phyloP scores from a whole-genome alignment of 1,140 invertebrate genomes.

The Brachionus rubens region DNA sequence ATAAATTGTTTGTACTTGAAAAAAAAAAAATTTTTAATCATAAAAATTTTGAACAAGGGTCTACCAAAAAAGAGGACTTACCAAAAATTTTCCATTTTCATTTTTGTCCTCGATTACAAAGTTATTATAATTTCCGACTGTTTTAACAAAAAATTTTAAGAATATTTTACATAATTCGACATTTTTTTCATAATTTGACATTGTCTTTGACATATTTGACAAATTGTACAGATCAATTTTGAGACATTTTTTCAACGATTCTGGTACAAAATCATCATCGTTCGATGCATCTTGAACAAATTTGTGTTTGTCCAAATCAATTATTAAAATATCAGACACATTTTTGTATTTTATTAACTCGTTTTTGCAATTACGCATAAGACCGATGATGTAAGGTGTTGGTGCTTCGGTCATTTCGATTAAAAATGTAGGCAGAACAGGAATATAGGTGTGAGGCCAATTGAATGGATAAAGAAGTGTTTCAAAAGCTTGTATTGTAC shows the following conservation, averaged over 20 bases:
- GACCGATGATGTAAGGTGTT: conserved; percentile 71
- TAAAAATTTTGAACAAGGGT: background rate
- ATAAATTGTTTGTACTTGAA: conserved; percentile 22
- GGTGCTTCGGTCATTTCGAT: conserved; percentile 72
- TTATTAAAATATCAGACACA: conserved; percentile 56
- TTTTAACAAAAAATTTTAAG: conserved; percentile 27
- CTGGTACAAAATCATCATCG: conserved; percentile 68
- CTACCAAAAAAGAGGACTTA: background rate
- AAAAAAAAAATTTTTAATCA: background rate
- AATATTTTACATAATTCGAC: conserved; percentile 33
- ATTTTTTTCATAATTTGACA: conserved; percentile 49
- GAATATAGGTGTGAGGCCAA: conserved; percentile 76
- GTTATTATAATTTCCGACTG: background rate
- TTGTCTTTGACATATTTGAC: conserved; percentile 65
- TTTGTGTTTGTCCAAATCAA: conserved; percentile 49
- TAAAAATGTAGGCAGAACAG: conserved; percentile 69
- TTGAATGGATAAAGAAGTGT: conserved; percentile 74
- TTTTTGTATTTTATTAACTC: conserved; percentile 52
- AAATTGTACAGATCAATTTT: conserved; percentile 64
- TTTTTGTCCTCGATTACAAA: background rate
- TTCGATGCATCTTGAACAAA: conserved; percentile 61
- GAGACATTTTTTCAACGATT: conserved; percentile 64
- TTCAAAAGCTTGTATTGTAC: conserved; percentile 71
- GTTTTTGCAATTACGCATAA: conserved; percentile 61
- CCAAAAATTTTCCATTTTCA: conserved; percentile 5